phyloP scores from a whole-genome alignment of 2,797 vertebrate species.

The Eulemur coronatus region DNA sequence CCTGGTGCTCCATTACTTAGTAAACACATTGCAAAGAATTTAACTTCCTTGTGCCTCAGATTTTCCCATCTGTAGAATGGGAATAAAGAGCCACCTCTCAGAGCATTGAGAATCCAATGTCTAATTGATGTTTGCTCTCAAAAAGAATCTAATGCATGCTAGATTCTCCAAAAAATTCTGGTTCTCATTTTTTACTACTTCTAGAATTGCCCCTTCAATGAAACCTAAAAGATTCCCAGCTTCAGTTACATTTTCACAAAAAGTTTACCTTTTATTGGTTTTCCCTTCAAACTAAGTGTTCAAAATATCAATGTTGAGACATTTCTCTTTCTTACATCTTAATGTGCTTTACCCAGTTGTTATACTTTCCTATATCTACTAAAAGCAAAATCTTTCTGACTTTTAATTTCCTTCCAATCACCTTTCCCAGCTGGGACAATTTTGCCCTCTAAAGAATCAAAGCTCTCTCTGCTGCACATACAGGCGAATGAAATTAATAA shows the following conservation, averaged over 20 bases:
- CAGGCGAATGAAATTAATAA: not conserved
- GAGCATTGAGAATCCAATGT: not conserved
- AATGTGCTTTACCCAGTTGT: not conserved
- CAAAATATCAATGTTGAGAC: not conserved
- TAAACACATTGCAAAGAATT: not conserved
- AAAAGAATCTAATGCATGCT: not conserved
- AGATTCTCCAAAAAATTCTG: not conserved
- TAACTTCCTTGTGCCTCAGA: not conserved
- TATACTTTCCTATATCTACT: not conserved
- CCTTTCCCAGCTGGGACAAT: not conserved
- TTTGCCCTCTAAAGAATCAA: not conserved
- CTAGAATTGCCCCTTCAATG: not conserved
- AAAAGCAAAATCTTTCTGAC: not conserved
- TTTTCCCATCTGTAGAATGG: not conserved
- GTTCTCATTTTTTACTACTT: not conserved
- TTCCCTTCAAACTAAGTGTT: not conserved
- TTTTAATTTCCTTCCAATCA: not conserved
- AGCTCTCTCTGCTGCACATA: not conserved
- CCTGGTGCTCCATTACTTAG: not conserved
- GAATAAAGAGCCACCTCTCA: not conserved
- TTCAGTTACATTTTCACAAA: not conserved
- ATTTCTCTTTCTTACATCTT: not conserved
- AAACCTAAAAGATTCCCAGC: not conserved
- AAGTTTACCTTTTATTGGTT: not conserved
- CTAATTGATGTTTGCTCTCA: not conserved